phyloP scores from a whole-genome alignment of 2,888 invertebrate genomes.

The Pristionchus maxplancki region DNA sequence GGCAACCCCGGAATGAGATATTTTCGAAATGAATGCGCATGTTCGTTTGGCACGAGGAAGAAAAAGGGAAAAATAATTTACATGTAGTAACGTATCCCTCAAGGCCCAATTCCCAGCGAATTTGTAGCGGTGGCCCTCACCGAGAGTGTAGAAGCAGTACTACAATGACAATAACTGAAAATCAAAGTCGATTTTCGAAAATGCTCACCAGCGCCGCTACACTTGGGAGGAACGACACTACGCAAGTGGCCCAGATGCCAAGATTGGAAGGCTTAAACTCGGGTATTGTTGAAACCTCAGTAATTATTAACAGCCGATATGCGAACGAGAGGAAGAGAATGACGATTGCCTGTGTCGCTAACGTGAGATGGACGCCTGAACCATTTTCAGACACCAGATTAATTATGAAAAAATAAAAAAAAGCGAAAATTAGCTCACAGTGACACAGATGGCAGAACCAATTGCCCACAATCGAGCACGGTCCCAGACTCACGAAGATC shows the following conservation, averaged over 20 bases:
- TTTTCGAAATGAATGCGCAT: too few relatives aligned
- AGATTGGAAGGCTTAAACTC: background rate
- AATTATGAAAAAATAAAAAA: too few relatives aligned
- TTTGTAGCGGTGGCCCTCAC: background rate
- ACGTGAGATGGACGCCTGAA: background rate
- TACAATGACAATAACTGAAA: background rate
- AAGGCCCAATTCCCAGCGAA: background rate
- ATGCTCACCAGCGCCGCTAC: background rate
- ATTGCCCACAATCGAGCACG: background rate
- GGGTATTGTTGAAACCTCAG: background rate
- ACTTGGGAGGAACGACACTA: background rate
- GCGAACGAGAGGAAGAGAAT: background rate
- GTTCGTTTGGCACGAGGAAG: too few relatives aligned
- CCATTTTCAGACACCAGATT: background rate
- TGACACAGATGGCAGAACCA: background rate
- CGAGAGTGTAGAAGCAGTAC: background rate
- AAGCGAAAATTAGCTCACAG: background rate
- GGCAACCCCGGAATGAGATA: background rate
- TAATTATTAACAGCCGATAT: background rate
- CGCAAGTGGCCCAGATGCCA: background rate
- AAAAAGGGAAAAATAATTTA: too few relatives aligned
- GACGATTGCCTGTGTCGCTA: background rate
- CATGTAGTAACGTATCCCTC: background rate
- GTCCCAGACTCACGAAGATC: background rate
- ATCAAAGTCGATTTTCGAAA: too few relatives aligned